Conservation (phyloP, 2,113 vertebrate species). For the Phalacrocorax brasilianus region DNA sequence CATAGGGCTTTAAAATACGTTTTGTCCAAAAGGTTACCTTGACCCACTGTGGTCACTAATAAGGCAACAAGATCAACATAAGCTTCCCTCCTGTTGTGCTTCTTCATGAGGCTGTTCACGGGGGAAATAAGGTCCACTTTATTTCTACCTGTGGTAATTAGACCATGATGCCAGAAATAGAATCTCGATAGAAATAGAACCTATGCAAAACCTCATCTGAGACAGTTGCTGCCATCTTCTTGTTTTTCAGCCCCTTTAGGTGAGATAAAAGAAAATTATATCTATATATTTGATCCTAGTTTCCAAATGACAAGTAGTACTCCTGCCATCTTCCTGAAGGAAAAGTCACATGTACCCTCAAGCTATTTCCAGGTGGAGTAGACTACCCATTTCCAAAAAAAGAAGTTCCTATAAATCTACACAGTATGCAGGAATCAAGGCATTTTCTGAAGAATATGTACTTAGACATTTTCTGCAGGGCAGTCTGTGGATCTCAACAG, state of each 20-base stretch:
- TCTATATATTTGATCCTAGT: background rate
- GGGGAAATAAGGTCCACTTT: background rate
- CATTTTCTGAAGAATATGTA: background rate
- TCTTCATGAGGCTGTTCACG: background rate
- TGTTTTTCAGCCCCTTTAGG: background rate
- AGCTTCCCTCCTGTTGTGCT: background rate
- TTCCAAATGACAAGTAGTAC: background rate
- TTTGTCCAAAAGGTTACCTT: conserved; percentile 24
- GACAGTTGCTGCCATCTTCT: background rate
- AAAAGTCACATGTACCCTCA: background rate
- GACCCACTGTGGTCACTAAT: background rate
- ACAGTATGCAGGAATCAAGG: background rate
- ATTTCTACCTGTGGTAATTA: background rate
- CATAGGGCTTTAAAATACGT: background rate
- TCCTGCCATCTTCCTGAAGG: background rate
- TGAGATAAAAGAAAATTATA: background rate
- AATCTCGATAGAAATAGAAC: background rate
- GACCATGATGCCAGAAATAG: background rate
- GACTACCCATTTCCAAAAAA: background rate
- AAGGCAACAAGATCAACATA: background rate
- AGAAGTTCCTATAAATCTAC: background rate
- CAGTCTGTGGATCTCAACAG: background rate
- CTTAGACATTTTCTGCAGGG: background rate
- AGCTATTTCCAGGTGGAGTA: background rate
- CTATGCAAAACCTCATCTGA: background rate